Evolutionary conservation across 1,140 invertebrate species (phyloP).

Genomic region (Amyelois transitella): DNA sequence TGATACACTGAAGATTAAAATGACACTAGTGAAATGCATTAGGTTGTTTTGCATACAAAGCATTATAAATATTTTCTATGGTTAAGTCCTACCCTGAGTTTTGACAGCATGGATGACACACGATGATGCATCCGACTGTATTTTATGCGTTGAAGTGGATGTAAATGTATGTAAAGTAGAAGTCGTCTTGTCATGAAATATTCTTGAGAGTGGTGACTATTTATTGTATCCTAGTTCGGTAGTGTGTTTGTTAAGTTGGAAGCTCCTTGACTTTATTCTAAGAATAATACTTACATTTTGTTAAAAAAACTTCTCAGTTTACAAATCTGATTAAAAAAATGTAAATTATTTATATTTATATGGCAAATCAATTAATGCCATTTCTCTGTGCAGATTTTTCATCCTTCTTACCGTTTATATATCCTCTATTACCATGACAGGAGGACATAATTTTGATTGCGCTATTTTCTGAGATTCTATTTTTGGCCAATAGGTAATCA

Average conservation of each 20-base stretch:
- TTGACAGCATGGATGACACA: slow-evolving; percentile 61
- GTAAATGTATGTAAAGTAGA: slow-evolving; percentile 58
- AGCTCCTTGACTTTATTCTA: not conserved
- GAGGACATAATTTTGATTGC: no score
- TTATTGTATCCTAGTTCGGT: slow-evolving; percentile 11
- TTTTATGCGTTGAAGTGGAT: slow-evolving; percentile 45
- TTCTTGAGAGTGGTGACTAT: slow-evolving; percentile 27
- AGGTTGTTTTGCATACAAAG: slow-evolving; percentile 68
- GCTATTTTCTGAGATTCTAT: no score
- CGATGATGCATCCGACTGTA: slow-evolving; percentile 44
- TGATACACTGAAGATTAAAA: slow-evolving; percentile 27
- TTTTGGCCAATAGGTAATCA: no score
- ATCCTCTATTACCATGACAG: no score
- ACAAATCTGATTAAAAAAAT: no score
- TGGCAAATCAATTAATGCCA: no score
- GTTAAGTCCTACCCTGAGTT: slow-evolving; percentile 44
- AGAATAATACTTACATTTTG: no score
- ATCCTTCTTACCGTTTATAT: no score
- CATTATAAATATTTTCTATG: slow-evolving; percentile 67
- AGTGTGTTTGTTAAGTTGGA: slow-evolving; percentile 11
- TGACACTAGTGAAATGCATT: slow-evolving; percentile 45
- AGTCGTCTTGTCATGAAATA: slow-evolving; percentile 53
- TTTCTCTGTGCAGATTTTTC: no score
- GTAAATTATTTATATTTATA: no score
- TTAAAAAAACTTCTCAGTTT: no score